These are phyloP conservation scores for Lithodes maja DNA, from an alignment of 2,888 invertebrate genomes.

Conservation along the genomic window DNA sequence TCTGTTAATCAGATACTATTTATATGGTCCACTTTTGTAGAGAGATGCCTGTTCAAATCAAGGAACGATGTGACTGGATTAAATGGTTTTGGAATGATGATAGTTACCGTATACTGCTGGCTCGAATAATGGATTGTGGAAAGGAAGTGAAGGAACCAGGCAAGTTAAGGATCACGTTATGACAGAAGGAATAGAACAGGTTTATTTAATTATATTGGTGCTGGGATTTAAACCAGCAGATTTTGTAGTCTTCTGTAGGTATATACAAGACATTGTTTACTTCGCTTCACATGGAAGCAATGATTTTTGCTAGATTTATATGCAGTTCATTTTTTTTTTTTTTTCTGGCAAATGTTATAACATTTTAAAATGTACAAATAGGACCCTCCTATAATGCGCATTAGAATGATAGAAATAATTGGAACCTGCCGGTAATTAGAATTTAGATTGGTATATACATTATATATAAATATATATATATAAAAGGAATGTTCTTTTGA, in stretches of 20 bases:
- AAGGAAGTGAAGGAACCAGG: conserved; percentile 41
- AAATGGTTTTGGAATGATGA: conserved; percentile 42
- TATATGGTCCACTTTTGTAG: conserved; percentile 30
- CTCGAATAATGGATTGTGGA: conserved; percentile 27
- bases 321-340: conserved; percentile 23
- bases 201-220: conserved; percentile 27
- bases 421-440: conserved; percentile 37
- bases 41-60: conserved; percentile 49
- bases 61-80: conserved; percentile 56
- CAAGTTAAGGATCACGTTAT: conserved; percentile 35
- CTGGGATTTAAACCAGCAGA: conserved; percentile 28
- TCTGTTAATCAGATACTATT: conserved; percentile 50
- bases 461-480: neutral
- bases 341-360: conserved; percentile 46
- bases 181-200: conserved; percentile 47
- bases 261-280: conserved; percentile 27
- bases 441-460: neutral
- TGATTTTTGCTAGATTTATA: conserved; percentile 42
- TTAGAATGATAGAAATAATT: conserved; percentile 23
- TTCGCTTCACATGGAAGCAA: conserved; percentile 20
- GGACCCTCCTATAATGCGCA: conserved; percentile 37
- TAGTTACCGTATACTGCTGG: conserved; percentile 39
- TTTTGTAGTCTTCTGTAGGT: conserved; percentile 57
- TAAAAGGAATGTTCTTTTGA: conserved; percentile 11
- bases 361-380: conserved; percentile 55